Evolutionary conservation across 2,888 invertebrate genomes (phyloP).

Genomic region (Trimorus sp.): DNA sequence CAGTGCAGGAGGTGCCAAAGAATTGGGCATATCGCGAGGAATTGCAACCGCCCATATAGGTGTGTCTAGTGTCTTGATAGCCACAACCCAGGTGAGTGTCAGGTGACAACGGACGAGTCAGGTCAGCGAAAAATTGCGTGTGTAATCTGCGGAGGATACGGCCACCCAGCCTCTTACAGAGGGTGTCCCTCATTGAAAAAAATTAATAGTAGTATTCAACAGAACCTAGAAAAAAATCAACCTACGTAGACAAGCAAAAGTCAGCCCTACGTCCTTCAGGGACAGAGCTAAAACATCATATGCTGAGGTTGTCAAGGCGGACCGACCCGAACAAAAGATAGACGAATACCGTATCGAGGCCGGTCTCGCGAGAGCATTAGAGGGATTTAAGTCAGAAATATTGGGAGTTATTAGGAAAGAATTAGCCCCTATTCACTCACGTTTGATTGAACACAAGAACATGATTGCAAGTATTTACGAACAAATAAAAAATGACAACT

Average conservation of each 20-base stretch:
- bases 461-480: background rate
- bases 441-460: too few relatives aligned
- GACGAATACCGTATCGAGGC: too few relatives aligned
- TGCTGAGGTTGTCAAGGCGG: background rate
- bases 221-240: too few relatives aligned
- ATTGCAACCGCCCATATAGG: conserved; percentile 28
- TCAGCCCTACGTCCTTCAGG: too few relatives aligned
- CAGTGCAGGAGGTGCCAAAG: conserved; percentile 36
- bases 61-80: conserved; percentile 36
- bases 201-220: too few relatives aligned
- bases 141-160: background rate
- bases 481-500: background rate
- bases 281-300: too few relatives aligned
- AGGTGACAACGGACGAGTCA: background rate
- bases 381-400: too few relatives aligned
- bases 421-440: too few relatives aligned
- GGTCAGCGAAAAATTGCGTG: background rate
- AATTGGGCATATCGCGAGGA: conserved; percentile 21
- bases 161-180: conserved; percentile 19
- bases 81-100: conserved; percentile 28
- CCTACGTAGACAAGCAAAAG: too few relatives aligned
- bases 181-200: background rate
- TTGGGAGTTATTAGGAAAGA: too few relatives aligned
- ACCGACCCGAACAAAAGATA: background rate
- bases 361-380: too few relatives aligned